These are phyloP conservation scores for Pycnomerus fuliginosus DNA, from an alignment of 2,888 invertebrate species.

Conservation along the genomic window DNA sequence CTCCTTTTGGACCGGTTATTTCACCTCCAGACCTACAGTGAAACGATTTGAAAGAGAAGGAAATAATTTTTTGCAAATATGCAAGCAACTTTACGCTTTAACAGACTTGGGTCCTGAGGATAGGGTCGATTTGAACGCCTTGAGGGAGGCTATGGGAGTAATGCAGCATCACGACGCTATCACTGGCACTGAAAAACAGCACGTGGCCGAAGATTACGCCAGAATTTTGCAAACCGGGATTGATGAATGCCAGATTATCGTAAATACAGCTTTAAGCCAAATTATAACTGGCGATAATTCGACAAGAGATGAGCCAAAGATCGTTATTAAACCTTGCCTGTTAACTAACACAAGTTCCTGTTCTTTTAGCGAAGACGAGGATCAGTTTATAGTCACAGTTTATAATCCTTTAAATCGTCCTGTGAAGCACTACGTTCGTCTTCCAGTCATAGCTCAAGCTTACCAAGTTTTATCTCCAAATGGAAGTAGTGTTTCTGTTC, in stretches of 20 bases:
- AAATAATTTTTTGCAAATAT: constrained; percentile 69
- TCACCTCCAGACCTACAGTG: constrained; percentile 78
- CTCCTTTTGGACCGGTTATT: constrained; percentile 94
- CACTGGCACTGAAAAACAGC: constrained; percentile 80
- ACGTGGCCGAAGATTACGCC: constrained; percentile 85
- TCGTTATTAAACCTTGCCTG: constrained; percentile 54
- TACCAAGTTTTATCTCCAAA: constrained; percentile 6
- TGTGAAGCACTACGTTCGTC: constrained; percentile 52
- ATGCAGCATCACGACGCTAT: constrained; percentile 91
- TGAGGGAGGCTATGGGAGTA: constrained; percentile 71
- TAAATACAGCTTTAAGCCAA: constrained; percentile 13
- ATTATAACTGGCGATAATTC: too few relatives aligned
- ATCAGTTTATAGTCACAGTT: constrained; percentile 66
- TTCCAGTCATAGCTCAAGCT: constrained; percentile 13
- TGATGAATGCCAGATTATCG: constrained; percentile 42
- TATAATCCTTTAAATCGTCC: constrained; percentile 77
- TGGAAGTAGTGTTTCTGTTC: constrained; percentile 33
- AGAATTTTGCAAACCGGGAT: constrained; percentile 70
- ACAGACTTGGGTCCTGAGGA: constrained; percentile 55
- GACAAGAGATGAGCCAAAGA: too few relatives aligned
- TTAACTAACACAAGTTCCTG: constrained; percentile 77
- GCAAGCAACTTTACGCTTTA: constrained; percentile 71
- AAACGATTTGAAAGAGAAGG: constrained; percentile 76
- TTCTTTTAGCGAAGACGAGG: constrained; percentile 59
- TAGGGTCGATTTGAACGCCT: constrained; percentile 57